phyloP scores from a whole-genome alignment of 2,113 vertebrate genomes.

The Chloroceryle aenea region DNA sequence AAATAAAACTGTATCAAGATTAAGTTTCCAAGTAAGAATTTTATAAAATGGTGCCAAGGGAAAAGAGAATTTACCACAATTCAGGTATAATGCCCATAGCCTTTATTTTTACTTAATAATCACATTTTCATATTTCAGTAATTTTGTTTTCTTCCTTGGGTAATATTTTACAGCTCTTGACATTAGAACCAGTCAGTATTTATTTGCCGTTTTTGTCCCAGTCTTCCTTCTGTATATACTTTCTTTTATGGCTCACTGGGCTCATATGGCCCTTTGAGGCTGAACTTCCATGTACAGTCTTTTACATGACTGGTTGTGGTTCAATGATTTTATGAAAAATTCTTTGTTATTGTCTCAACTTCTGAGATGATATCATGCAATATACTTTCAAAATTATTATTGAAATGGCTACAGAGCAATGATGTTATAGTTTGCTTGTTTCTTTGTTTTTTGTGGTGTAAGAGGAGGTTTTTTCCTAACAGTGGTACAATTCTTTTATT shows the following conservation, averaged over 20 bases:
- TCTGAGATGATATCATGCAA: neutral
- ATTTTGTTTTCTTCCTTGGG: neutral
- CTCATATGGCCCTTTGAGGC: neutral
- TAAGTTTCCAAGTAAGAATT: neutral
- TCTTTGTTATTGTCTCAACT: neutral
- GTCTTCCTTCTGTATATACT: neutral
- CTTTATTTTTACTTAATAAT: slow-evolving; percentile 18
- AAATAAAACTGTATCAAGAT: neutral
- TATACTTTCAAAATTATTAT: neutral
- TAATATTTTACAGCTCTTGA: neutral
- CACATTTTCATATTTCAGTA: neutral
- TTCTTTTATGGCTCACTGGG: too few species aligned
- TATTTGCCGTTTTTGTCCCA: neutral
- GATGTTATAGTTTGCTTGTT: neutral
- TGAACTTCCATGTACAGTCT: neutral
- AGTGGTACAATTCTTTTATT: neutral
- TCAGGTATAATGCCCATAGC: neutral
- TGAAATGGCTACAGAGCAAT: neutral
- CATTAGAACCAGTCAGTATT: neutral
- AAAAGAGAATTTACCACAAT: neutral
- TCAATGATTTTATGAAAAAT: neutral
- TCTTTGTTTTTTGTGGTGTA: neutral
- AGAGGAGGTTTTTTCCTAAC: neutral
- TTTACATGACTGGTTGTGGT: neutral
- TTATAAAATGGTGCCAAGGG: neutral